Conservation (phyloP, 2,888 invertebrate species). For the Gerris lacustris region DNA sequence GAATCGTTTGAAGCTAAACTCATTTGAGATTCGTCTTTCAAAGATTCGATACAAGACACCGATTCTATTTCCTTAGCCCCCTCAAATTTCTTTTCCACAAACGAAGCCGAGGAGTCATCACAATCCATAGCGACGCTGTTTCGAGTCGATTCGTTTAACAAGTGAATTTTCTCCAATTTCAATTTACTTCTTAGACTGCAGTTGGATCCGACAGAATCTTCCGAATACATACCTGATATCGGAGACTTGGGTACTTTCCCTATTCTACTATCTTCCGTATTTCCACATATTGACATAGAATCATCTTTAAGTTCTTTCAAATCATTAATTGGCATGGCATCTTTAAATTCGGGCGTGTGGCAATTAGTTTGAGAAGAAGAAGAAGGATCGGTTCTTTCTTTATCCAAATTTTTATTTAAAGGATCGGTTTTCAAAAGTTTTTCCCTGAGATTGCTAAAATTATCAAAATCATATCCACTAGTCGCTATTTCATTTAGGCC, state of each 20-base stretch:
- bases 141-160: slow-evolving; percentile 3
- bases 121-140: neutral
- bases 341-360: neutral
- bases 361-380: neutral
- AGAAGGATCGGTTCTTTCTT: neutral
- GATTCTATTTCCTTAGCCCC: neutral
- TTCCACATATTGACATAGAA: neutral
- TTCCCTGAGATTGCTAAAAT: slow-evolving; percentile 24
- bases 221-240: neutral
- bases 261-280: neutral
- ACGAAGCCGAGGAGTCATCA: neutral
- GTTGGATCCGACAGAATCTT: slow-evolving; percentile 4
- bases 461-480: slow-evolving; percentile 20
- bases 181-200: neutral
- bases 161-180: neutral
- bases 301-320: neutral
- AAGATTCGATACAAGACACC: neutral
- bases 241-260: neutral
- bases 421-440: slow-evolving; percentile 23
- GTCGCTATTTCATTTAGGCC: neutral
- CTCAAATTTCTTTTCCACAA: neutral
- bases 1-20: neutral
- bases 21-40: slow-evolving; percentile 2
- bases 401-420: slow-evolving; percentile 16
- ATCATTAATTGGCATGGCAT: neutral